Base-by-base conservation (phyloP, 2,888 invertebrate species). In the Zelleria hepariella region DNA sequence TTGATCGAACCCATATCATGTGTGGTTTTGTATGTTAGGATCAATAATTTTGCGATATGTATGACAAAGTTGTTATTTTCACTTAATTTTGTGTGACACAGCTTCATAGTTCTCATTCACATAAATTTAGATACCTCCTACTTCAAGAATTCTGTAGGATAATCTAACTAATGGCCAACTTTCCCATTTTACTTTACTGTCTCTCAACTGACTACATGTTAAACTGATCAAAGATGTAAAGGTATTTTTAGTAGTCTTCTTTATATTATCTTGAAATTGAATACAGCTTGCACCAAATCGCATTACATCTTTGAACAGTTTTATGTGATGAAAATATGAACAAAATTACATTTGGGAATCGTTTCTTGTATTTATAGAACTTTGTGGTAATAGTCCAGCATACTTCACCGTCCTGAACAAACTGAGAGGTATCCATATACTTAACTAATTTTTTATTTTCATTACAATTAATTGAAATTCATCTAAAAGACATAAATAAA, bases 301-400 rank as follows among this genome's bases (percentile, higher is more conserved):
- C 5, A 61, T 54, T 58, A 61, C 61, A 61, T 61, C 25, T 59
- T 58, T 61, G 51, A 54, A 56, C 15, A 51, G 56, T 62, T 72
- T 65, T 53, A 20, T 60, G 66, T 73, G 68, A 69, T 47, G 4
- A 73, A 67, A 67, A 75, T 68, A 73, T 64, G 73, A 78, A 80
- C 78, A 74, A 82, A 86, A 84, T 81, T 88, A 86, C 87, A 89
- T 87, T 81, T 86, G 85, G 85, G 87, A 81, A 86, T 88, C 86
- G 79, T 89, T 90, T 90, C 88, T 89, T 90, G 82, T 90, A 90
- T 90, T 90, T 90, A 90, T 90, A 90, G 90, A 90, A 89, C 89
- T 90, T 90, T 89, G 89, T 89, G 90, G 88, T 90, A 86, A 88
- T 89, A 86, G 87, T 88, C 90, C 88, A 87, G 90, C 89, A 89